Evolutionary conservation across 2,113 vertebrate species (phyloP), one percentile per base, ranked within the genome.

Genomic region (Neoarius graeffei): DNA sequence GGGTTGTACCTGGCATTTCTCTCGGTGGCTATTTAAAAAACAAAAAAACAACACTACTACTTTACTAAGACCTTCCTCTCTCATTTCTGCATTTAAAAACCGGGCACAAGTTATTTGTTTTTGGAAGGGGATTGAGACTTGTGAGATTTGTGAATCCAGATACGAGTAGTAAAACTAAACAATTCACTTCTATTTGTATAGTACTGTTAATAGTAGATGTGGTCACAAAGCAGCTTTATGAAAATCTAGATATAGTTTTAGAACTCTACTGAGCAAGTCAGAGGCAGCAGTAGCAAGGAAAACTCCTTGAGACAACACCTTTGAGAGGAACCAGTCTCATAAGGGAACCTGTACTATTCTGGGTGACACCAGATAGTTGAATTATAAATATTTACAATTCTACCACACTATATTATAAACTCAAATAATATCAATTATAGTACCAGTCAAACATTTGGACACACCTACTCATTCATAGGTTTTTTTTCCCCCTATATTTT

Each of bases 1-100:
- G n/a, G n/a, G n/a, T n/a, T n/a, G n/a, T n/a, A 87, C 85, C 81
- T 90, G 87, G 27, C 76, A 83, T 90, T 90, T 87, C 87, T 50
- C 59, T 62, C 1, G 81, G 85, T 81, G 85, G 88, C 84, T 89
- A 73, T 86, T 88, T 83, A 85, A 89, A 87, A 30, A 42, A 30
- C 30, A 42, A 42, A 42, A 42, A 42, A 42, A 4, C 3, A 42
- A 42, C 42, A 42, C 42, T 42, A 42, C 3, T 42, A 42, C 42
- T 67, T 67, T 85, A 42, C 67, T 52, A 57, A 64, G 60, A 88
- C 27, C 42, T 54, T 67, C 19, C 85, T 81, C 9, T 13, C 57
- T 23, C 42, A 0, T 60, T 67, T 84, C 27, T 60, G 17, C 8
- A 50, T 81, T 25, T 17, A 80, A 81, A 88, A 30, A 50, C 35